phyloP scores from a whole-genome alignment of 2,113 vertebrate species.

The Labrus mixtus region DNA sequence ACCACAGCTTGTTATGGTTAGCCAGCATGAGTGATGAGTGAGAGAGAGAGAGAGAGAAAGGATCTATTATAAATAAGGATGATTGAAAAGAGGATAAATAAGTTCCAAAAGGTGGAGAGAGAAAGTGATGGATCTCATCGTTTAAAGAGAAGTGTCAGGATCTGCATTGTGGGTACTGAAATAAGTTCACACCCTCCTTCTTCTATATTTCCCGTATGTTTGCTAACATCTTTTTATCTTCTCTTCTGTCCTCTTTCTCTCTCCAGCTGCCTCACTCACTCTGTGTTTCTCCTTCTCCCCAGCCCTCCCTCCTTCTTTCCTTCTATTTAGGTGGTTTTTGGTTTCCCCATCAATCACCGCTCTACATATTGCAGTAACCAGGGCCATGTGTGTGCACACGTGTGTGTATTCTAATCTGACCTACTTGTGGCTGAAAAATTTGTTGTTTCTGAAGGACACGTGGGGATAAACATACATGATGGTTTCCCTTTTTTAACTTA shows the following conservation, averaged over 20 bases:
- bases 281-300: slow-evolving; percentile 9
- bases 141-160: neutral
- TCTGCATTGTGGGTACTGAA: too few relatives aligned
- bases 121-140: slow-evolving; percentile 20
- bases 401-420: slow-evolving; percentile 48
- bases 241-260: neutral
- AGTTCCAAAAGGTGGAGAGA: slow-evolving; percentile 50
- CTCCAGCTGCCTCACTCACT: neutral
- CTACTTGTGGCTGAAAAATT: slow-evolving; percentile 40
- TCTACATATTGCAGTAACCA: slow-evolving; percentile 73
- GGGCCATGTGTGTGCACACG: slow-evolving; percentile 68
- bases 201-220: neutral
- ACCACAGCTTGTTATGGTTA: slow-evolving; percentile 69
- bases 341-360: slow-evolving; percentile 75
- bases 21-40: neutral
- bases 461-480: neutral
- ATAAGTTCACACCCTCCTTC: slow-evolving; percentile 17
- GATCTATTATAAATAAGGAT: slow-evolving; percentile 68
- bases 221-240: neutral
- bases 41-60: slow-evolving; percentile 11
- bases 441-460: slow-evolving; percentile 17
- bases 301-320: slow-evolving; percentile 5
- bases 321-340: slow-evolving; percentile 63
- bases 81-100: slow-evolving; percentile 47
- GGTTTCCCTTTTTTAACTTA: neutral